Percentiles rank a stretch among this genome's conserved stretches.
Conservation (phyloP, 2,888 invertebrate species). For the Bibio marci region DNA sequence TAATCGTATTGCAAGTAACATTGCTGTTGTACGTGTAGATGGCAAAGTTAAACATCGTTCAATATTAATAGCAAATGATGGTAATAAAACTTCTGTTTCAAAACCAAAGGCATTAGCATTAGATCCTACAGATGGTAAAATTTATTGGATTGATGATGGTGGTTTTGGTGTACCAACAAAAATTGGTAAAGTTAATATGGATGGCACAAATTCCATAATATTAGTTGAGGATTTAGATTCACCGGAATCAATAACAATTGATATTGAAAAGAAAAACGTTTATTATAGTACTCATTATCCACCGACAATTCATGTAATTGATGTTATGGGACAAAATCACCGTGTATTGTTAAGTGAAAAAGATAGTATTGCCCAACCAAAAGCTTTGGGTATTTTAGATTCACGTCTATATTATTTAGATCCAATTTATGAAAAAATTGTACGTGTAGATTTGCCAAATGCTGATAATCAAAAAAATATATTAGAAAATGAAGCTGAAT, state of each 20-base stretch:
- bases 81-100: conserved; percentile 68
- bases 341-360: conserved; percentile 47
- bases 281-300: conserved; percentile 78
- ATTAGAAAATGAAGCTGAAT: conserved; percentile 70
- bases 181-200: conserved; percentile 84
- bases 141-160: conserved; percentile 95
- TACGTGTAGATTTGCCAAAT: conserved; percentile 62
- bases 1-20: conserved; percentile 74
- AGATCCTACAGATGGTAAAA: conserved; percentile 81
- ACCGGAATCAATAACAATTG: conserved; percentile 75
- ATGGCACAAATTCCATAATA: conserved; percentile 64
- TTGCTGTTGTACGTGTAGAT: conserved; percentile 75
- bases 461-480: conserved; percentile 61
- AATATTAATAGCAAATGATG: conserved; percentile 78
- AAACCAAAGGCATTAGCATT: conserved; percentile 75
- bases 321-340: conserved; percentile 52
- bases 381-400: conserved; percentile 66
- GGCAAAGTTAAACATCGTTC: conserved; percentile 69
- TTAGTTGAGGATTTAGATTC: conserved; percentile 51
- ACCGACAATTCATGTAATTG: conserved; percentile 50
- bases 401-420: conserved; percentile 75
- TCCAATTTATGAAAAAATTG: conserved; percentile 75
- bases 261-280: conserved; percentile 60
- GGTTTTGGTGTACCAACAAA: conserved; percentile 78
- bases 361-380: conserved; percentile 59